phyloP scores from a whole-genome alignment of 2,888 invertebrate species.

The Micoletzkya japonica region DNA sequence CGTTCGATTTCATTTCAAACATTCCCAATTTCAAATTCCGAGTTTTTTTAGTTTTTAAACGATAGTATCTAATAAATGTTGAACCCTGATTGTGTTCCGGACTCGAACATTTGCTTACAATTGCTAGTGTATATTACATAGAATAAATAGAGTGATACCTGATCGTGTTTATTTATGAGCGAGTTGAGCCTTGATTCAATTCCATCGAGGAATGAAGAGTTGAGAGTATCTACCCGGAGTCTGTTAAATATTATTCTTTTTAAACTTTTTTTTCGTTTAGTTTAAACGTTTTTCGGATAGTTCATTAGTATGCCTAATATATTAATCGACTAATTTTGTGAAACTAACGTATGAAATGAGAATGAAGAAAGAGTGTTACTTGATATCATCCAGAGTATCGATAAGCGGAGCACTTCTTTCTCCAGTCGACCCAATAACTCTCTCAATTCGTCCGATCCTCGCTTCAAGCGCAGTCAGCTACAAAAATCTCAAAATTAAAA shows the following conservation, averaged over 20 bases:
- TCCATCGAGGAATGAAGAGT: conserved; percentile 40
- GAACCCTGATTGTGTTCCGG: too few relatives aligned
- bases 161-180: conserved; percentile 41
- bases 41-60: too few relatives aligned
- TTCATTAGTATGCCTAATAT: too few relatives aligned
- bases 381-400: conserved; percentile 45
- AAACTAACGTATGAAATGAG: too few relatives aligned
- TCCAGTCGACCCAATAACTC: conserved; percentile 35
- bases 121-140: too few relatives aligned
- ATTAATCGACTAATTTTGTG: too few relatives aligned
- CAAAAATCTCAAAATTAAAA: not conserved
- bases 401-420: conserved; percentile 37
- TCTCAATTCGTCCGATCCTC: conserved; percentile 39
- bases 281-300: not conserved
- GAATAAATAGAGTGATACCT: conserved; percentile 28
- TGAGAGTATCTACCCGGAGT: conserved; percentile 43
- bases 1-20: conserved; percentile 27
- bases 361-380: conserved; percentile 16
- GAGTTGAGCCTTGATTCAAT: conserved; percentile 42
- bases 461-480: conserved; percentile 35
- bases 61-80: too few relatives aligned
- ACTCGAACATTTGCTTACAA: too few relatives aligned
- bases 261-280: not conserved
- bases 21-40: not conserved
- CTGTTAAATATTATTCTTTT: conserved; percentile 10